Base-by-base conservation (phyloP, 2,888 invertebrate genomes). In the Aleiodes alternator region DNA sequence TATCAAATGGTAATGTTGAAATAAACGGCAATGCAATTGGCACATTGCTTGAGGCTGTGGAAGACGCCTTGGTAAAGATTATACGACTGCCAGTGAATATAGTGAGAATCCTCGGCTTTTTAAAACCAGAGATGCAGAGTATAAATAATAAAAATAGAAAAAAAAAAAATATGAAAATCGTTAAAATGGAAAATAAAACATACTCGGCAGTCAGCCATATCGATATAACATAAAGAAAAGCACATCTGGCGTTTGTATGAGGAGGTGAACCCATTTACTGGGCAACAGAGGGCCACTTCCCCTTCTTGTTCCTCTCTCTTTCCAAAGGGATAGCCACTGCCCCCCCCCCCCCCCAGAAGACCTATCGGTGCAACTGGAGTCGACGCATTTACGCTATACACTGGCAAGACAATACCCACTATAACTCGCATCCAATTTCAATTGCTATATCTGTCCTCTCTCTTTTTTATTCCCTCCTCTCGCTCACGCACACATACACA, bases 161-260 rank as follows among this genome's bases (percentile, higher is more conserved):
- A 31, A 43, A 43, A 16, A 57, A 43, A n/a, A 57, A 23, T 29
- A 12, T n/a, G 48, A 48, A 43, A 3, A 29, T 61, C 43, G 38
- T 48, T 48, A 64, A 55, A 55, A n/a, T 66, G n/a, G 23, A 75
- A 50, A 69, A 55, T n/a, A 66, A 55, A 55, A 12, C 61, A 38
- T 53, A 61, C 29, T 61, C 29, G 31, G 23, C 68, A 69, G 50
- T 59, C 16, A 43, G 34, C 51, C 51, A 79, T 80, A 81, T 80
- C 78, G 78, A 79, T 78, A 77, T 80, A 77, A 76, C 81, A 79
- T 80, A 80, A 81, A 81, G 81, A 79, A 81, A 76, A 76, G 76
- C 79, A 77, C 81, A 81, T 80, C 80, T 81, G 81, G 81, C 78
- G 76, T 77, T 81, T 79, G 76, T 79, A 80, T 77, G 75, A 73